Conservation (phyloP, 2,888 invertebrate species). For the Drosophila affinis region DNA sequence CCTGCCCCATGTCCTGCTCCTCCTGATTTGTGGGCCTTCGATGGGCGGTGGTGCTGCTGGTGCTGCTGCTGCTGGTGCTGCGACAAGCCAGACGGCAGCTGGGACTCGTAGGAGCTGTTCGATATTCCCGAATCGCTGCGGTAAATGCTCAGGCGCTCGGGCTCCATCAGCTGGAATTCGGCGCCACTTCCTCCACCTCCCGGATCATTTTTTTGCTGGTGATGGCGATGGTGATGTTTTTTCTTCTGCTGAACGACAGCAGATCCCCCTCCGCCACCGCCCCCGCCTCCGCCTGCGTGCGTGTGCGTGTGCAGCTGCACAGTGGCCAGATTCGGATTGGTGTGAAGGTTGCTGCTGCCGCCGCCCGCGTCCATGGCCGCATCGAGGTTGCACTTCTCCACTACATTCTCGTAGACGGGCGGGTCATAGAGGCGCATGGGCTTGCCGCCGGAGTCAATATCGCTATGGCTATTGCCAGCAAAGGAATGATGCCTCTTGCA, state of each 20-base stretch:
- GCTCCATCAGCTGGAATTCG: slow-evolving; percentile 81
- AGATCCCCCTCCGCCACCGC: slow-evolving; percentile 16
- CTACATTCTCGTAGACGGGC: slow-evolving; percentile 87
- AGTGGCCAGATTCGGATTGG: slow-evolving; percentile 59
- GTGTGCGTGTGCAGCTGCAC: slow-evolving; percentile 70
- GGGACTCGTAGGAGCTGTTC: slow-evolving; percentile 85
- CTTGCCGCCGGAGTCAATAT: slow-evolving; percentile 77
- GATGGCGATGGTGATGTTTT: slow-evolving; percentile 82
- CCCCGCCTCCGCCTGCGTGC: slow-evolving; percentile 38
- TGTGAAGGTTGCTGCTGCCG: slow-evolving; percentile 50
- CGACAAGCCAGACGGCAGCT: slow-evolving; percentile 55
- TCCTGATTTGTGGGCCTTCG: slow-evolving; percentile 61
- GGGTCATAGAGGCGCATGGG: slow-evolving; percentile 82
- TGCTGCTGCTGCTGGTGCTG: slow-evolving; percentile 35
- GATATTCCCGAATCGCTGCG: slow-evolving; percentile 84
- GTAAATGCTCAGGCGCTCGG: slow-evolving; percentile 83
- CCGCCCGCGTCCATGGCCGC: slow-evolving; percentile 57
- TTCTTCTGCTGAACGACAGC: slow-evolving; percentile 68
- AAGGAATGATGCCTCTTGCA: slow-evolving; percentile 84
- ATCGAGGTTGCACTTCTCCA: slow-evolving; percentile 84
- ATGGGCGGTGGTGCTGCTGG: slow-evolving; percentile 35
- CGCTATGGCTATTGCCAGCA: slow-evolving; percentile 82
- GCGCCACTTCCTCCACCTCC: slow-evolving; percentile 48
- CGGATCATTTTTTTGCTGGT: slow-evolving; percentile 78
- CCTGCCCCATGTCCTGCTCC: neutral